Evolutionary conservation across 2,797 vertebrate genomes (phyloP).

Genomic region (Chlorospingus flavigularis): DNA sequence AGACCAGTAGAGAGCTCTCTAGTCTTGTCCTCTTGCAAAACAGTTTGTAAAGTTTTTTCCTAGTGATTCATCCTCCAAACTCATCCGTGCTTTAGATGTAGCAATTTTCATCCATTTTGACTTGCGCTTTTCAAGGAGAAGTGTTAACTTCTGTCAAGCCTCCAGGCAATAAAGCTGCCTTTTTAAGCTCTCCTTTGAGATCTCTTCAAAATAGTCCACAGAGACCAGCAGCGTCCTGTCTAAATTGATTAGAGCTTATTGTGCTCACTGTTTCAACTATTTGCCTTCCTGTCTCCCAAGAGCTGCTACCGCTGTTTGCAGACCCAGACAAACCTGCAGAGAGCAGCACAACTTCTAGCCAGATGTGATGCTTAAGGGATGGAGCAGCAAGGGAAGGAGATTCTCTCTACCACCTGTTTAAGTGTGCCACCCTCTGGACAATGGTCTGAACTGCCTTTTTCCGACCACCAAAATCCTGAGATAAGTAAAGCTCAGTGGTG

Average conservation of each 20-base stretch:
- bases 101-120: constrained; percentile 20
- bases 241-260: neutral
- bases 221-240: neutral
- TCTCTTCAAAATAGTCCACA: neutral
- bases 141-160: constrained; percentile 54
- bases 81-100: neutral
- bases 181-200: constrained; percentile 52
- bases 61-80: neutral
- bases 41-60: neutral
- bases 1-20: constrained; percentile 7
- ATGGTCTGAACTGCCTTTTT: neutral
- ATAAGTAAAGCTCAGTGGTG: neutral
- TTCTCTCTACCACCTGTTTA: neutral
- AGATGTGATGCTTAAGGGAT: neutral
- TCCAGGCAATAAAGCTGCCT: constrained; percentile 55
- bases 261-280: neutral
- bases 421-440: neutral
- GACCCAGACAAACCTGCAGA: neutral
- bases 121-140: constrained; percentile 54
- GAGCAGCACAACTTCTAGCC: neutral
- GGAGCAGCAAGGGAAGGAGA: neutral
- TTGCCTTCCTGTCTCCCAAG: neutral
- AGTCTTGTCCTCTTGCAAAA: neutral
- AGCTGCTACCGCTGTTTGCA: neutral
- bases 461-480: neutral